These are phyloP conservation scores for Cataglyphis altisquamis DNA, from an alignment of 2,888 invertebrate genomes.

Conservation along the genomic window DNA sequence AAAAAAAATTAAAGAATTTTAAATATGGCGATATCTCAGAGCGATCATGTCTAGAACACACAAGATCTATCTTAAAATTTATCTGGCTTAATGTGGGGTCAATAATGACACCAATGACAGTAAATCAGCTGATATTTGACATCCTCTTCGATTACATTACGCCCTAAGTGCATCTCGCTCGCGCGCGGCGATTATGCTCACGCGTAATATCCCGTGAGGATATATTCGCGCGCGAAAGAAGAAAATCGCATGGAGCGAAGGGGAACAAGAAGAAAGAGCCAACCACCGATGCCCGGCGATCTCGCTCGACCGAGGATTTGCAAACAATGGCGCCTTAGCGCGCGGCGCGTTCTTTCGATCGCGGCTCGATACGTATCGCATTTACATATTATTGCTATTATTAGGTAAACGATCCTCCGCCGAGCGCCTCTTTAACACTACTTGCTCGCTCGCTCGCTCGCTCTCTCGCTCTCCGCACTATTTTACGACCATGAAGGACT, in stretches of 20 bases:
- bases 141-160: slow-evolving; percentile 6
- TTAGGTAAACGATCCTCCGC: slow-evolving; percentile 84
- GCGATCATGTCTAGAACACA: background rate
- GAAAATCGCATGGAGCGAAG: slow-evolving; percentile 32
- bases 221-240: background rate
- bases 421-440: slow-evolving; percentile 83
- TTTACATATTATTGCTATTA: slow-evolving; percentile 86
- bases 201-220: slow-evolving; percentile 7
- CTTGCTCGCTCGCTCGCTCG: slow-evolving; percentile 73
- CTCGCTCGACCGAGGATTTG: slow-evolving; percentile 81
- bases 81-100: background rate
- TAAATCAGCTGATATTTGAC: slow-evolving; percentile 9
- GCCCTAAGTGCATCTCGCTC: background rate
- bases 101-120: background rate
- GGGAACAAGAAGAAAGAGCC: background rate
- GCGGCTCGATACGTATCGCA: slow-evolving; percentile 85
- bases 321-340: slow-evolving; percentile 84
- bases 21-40: background rate
- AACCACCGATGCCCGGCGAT: slow-evolving; percentile 48
- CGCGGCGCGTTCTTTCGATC: slow-evolving; percentile 84
- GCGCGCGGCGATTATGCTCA: slow-evolving; percentile 17
- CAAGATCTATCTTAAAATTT: background rate
- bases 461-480: slow-evolving; percentile 80
- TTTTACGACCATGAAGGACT: slow-evolving; percentile 78
- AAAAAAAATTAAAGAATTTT: background rate